Percentiles rank a stretch among this genome's conserved stretches.
phyloP scores from a whole-genome alignment of 2,888 invertebrate species.

The Hipparchia semele region DNA sequence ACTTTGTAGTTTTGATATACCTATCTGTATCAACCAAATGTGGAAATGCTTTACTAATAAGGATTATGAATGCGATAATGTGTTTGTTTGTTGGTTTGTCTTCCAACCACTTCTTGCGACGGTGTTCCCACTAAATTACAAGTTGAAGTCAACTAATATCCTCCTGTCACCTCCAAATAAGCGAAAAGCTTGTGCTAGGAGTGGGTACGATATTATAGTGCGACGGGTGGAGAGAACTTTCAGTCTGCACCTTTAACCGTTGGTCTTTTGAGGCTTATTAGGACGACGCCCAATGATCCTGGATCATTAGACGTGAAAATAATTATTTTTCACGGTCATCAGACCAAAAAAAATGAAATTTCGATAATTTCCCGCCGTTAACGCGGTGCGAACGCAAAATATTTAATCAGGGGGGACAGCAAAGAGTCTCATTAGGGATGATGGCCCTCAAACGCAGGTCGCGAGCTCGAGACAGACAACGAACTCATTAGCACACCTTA shows the following conservation, averaged over 20 bases:
- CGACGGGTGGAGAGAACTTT: too few species aligned
- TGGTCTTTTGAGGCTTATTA: too few species aligned
- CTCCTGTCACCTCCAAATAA: too few species aligned
- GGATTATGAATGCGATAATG: too few species aligned
- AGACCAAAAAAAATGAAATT: slow-evolving; percentile 36
- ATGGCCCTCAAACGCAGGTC: slow-evolving; percentile 57
- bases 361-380: slow-evolving; percentile 43
- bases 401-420: slow-evolving; percentile 60
- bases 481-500: slow-evolving; percentile 45
- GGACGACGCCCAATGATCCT: not conserved
- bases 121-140: too few species aligned
- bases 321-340: slow-evolving; percentile 26
- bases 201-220: too few species aligned
- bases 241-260: too few species aligned
- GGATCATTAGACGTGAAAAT: not conserved
- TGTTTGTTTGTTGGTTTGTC: too few species aligned
- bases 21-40: not conserved
- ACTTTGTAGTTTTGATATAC: not conserved
- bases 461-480: slow-evolving; percentile 50
- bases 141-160: too few species aligned
- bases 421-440: slow-evolving; percentile 71
- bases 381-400: slow-evolving; percentile 62
- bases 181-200: too few species aligned
- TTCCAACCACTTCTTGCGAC: too few species aligned
- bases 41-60: too few species aligned